phyloP scores from a whole-genome alignment of 2,113 vertebrate genomes.

The Sceloporus tristichus region DNA sequence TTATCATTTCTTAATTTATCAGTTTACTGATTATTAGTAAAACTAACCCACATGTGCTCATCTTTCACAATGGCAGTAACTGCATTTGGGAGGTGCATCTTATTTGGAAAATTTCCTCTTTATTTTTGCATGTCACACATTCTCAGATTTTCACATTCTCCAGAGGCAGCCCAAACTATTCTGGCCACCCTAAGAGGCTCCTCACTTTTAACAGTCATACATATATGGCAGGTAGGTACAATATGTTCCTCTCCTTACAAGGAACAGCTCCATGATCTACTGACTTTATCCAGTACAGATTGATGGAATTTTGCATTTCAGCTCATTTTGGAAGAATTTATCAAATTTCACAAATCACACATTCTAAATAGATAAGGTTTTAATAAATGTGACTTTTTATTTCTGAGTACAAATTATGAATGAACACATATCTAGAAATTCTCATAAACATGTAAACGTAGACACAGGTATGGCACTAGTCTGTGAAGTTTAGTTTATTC shows the following conservation, averaged over 20 bases:
- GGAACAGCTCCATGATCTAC: background rate
- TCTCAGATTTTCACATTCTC: too few relatives aligned
- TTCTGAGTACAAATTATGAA: too few relatives aligned
- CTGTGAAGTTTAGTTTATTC: background rate
- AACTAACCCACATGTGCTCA: background rate
- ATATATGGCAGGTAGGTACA: too few relatives aligned
- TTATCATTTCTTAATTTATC: background rate
- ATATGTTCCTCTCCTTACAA: background rate
- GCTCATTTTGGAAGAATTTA: too few relatives aligned
- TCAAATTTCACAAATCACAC: too few relatives aligned
- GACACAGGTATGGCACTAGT: background rate
- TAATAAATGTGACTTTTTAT: too few relatives aligned
- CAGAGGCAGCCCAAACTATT: background rate
- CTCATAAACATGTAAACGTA: too few relatives aligned
- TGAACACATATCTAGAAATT: too few relatives aligned
- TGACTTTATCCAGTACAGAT: background rate
- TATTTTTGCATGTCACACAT: background rate
- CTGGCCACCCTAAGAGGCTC: background rate
- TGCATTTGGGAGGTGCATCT: background rate
- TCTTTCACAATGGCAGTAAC: background rate
- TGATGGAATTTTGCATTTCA: too few relatives aligned
- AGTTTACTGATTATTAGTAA: background rate
- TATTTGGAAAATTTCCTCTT: background rate
- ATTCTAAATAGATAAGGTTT: too few relatives aligned
- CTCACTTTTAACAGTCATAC: too few relatives aligned